Base-by-base conservation (phyloP, 2,888 invertebrate species). In the Scaptomyza reducta region DNA sequence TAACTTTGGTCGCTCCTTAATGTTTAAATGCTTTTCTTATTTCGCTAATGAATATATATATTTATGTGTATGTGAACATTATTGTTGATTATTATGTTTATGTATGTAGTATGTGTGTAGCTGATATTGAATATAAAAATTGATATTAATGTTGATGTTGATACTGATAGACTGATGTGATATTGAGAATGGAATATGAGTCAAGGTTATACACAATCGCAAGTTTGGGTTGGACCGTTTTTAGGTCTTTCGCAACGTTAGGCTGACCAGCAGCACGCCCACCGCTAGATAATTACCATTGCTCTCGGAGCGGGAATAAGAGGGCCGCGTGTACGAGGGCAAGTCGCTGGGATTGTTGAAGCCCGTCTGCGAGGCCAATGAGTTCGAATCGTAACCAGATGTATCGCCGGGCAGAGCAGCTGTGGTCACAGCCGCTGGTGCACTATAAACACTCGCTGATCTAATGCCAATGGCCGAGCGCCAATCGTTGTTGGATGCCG, bases 271-370 rank as follows among this genome's bases (percentile, higher is more conserved):
- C 67, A 90, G 84, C 59, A 90, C 90, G 80, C 90, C 90, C 68
- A 90, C 88, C 42, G 90, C 90, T 70, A 90, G 82, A 90, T 90
- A 90, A 90, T 90, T 90, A 90, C 90, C 90, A 81, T 90, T 90
- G 90, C 90, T 90, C 87, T 91, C 91, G 85, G 91, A 90, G 55
- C 91, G 90, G 55, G 91, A 88, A 75, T 90, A 91, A 51, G 89
- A 89, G 71, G 90, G 90, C 46, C 90, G 84, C 31, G 90, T 90
- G 49, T 90, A 90, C 41, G 90, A 88, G 56, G 90, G 86, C 77
- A 91, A 71, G 35, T 91, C 91, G 49, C 82, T 83, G 59, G 87
- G 70, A 62, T 90, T 89, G 62, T 83, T 90, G 58, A 84, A 87
- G 25, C 80, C 90, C 22, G 63, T 72, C 72, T 91, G 90, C 18